Base-by-base conservation (phyloP, 2,888 invertebrate species). In the Drosophila tanythrix region DNA sequence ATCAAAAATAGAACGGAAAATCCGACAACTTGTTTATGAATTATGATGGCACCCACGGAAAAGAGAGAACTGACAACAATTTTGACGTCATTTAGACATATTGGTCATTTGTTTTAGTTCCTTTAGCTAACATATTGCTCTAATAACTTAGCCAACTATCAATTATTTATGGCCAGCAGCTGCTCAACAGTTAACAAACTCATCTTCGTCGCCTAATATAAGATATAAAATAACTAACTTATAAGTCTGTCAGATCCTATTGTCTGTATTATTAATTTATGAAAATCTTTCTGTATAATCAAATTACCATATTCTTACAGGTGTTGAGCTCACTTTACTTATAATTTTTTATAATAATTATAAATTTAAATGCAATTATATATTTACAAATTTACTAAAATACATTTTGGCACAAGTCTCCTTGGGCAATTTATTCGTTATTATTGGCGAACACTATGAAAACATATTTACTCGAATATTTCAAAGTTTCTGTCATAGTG, bases 61-160 rank as follows among this genome's bases (percentile, higher is more conserved):
- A n/a, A 13, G 2, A 18, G 25, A 40, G 60, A 69, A 55, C 59
- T 73, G 80, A 38, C 74, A 79, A 78, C 35, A 62, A 82, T 82
- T 74, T 88, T 80, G 82, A 81, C 89, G 76, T 90, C 83, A 82
- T 53, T 68, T 70, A 73, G 90, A 88, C 87, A 80, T 72, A 90
- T 90, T 90, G 86, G 60, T 52, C 74, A 83, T 88, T 86, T 83
- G 83, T 76, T 88, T 79, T 66, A 72, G 66, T 68, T 69, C 25
- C 43, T 67, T 61, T 36, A 8, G 48, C 18, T 58, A 74, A 86
- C 53, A 69, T 70, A 88, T 82, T 69, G 61, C 59, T 7, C 43
- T 33, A 69, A 80, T 83, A 69, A 71, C 27, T 82, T 63, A 57
- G 64, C 29, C 58, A 33, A 57, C 51, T 27, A 52, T 18, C 18